Percentiles rank a stretch among this genome's conserved stretches.
Conservation (phyloP, 2,888 invertebrate species). For the Heteromurus nitidus region DNA sequence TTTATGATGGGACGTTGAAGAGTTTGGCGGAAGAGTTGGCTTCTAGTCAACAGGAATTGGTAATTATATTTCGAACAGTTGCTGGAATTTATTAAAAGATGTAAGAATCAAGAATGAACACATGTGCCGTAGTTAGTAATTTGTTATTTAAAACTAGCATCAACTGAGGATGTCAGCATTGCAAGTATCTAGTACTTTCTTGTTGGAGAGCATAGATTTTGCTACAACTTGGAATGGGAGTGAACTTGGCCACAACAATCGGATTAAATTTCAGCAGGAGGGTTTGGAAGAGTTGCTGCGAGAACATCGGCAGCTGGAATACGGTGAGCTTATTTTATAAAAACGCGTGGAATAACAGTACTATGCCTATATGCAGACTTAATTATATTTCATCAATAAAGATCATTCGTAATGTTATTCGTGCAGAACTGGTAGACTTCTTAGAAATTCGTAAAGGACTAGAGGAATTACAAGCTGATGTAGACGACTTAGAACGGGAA, state of each 20-base stretch:
- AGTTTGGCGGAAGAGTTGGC: slow-evolving; percentile 12
- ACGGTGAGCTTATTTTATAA: slow-evolving; percentile 21
- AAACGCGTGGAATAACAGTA: too few species aligned
- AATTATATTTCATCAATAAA: too few species aligned
- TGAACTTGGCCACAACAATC: slow-evolving; percentile 19
- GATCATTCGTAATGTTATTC: not conserved
- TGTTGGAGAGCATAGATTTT: not conserved
- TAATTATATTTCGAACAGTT: too few species aligned
- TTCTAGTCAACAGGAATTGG: slow-evolving; percentile 20
- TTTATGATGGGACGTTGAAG: slow-evolving; percentile 3
- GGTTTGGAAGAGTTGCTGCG: slow-evolving; percentile 25
- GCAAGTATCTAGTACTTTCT: not conserved
- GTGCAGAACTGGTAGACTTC: slow-evolving; percentile 27
- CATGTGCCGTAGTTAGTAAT: too few species aligned
- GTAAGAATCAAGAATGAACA: not conserved
- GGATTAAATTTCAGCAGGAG: not conserved
- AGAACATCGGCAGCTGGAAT: slow-evolving; percentile 22
- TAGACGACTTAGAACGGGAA: not conserved
- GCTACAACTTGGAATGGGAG: slow-evolving; percentile 32
- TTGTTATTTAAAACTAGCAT: too few species aligned
- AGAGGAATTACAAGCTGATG: slow-evolving; percentile 9
- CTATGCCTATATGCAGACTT: too few species aligned
- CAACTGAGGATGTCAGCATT: slow-evolving; percentile 12
- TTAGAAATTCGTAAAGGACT: slow-evolving; percentile 22
- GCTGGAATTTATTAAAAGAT: not conserved